phyloP scores from a whole-genome alignment of 2,113 vertebrate species.

The Cyprinus carpio region DNA sequence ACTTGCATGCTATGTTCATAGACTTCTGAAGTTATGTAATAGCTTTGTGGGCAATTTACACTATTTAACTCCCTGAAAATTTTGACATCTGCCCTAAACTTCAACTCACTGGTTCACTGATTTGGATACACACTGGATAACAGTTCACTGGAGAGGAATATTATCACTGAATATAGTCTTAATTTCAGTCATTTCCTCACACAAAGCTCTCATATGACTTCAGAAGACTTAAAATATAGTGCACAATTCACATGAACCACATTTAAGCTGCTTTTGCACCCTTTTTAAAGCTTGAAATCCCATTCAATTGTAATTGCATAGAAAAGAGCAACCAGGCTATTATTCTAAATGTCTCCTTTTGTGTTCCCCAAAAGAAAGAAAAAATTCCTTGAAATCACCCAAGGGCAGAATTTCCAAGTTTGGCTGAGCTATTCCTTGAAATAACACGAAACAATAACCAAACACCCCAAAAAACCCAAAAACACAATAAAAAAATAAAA shows the following conservation, averaged over 20 bases:
- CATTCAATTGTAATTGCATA: neutral
- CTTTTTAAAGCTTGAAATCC: neutral
- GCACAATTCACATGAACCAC: neutral
- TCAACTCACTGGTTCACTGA: no score
- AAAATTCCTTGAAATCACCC: no score
- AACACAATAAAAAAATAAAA: no score
- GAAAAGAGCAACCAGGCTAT: neutral
- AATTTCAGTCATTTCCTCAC: neutral
- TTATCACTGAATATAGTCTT: neutral
- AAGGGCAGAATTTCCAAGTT: neutral
- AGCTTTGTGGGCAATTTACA: no score
- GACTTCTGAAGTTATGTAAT: no score
- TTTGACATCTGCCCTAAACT: no score
- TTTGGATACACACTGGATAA: neutral
- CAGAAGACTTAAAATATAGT: neutral
- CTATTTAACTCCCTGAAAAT: no score
- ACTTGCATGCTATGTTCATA: no score
- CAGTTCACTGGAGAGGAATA: conserved; percentile 12
- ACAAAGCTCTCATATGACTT: neutral
- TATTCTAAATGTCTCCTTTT: neutral
- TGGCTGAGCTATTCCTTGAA: neutral
- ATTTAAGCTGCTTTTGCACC: neutral
- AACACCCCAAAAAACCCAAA: no score
- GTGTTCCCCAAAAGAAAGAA: neutral
- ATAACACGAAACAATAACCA: no score